Percentiles rank a stretch among this genome's conserved stretches.
These are phyloP conservation scores for Fringilla coelebs DNA, from an alignment of 2,797 vertebrate genomes.

Conservation along the genomic window DNA sequence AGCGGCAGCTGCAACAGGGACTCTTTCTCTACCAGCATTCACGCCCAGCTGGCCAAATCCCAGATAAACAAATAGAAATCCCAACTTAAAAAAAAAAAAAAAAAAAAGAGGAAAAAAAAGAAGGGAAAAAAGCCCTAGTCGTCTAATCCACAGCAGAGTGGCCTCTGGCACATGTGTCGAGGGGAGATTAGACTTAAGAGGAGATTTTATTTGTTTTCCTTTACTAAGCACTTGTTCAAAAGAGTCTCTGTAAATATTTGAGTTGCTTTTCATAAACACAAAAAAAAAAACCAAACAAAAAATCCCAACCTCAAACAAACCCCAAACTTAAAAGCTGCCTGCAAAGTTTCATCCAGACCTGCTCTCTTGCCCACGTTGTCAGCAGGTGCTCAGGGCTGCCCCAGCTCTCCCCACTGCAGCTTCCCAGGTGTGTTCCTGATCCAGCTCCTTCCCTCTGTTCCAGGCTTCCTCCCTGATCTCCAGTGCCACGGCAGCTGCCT, in stretches of 20 bases:
- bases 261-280: conserved; percentile 41
- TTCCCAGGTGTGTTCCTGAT: neutral
- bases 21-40: conserved; percentile 24
- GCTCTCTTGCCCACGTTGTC: neutral
- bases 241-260: conserved; percentile 57
- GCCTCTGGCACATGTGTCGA: conserved; percentile 61
- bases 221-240: conserved; percentile 53
- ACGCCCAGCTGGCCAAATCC: conserved; percentile 48
- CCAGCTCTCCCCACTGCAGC: neutral
- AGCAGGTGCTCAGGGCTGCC: neutral
- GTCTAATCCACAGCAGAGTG: conserved; percentile 56
- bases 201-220: conserved; percentile 64
- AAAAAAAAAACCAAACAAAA: neutral
- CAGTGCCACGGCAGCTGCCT: conserved; percentile 92
- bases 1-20: conserved; percentile 10
- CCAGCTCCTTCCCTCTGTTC: neutral
- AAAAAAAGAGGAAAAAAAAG: neutral
- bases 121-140: neutral
- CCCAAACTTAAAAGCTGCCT: conserved; percentile 49
- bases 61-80: conserved; percentile 44
- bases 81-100: neutral
- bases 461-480: conserved; percentile 98
- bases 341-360: conserved; percentile 20
- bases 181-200: conserved; percentile 68
- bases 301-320: conserved; percentile 48